Evolutionary conservation across 2,797 vertebrate species (phyloP), one percentile per base, ranked within the genome.

Genomic region (Erethizon dorsatum): DNA sequence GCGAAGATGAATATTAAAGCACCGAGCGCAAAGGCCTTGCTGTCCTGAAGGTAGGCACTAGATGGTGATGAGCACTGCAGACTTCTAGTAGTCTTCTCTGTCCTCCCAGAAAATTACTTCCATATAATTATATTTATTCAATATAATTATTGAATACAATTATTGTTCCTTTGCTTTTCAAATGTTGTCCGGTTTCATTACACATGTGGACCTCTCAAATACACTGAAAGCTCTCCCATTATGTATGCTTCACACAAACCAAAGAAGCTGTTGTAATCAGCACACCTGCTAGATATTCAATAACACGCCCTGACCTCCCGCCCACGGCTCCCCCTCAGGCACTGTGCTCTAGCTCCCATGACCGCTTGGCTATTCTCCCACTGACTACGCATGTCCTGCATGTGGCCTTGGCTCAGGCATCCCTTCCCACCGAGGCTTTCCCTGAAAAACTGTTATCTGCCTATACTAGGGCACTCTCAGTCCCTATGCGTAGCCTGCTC

Each of bases 81-180:
- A 92, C 52, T 92, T 92, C 15, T 37, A 6, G 54, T 85, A 91
- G 41, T 67, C 90, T 33, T 79, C 47, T 54, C 17, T n/a, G 20
- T 18, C 31, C 9, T 79, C 31, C 77, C 33, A 54, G 56, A 95
- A 97, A 94, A 84, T 31, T 26, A 95, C 93, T 96, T 96, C 50
- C 31, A 56, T 82, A 45, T 28, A 79, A 59, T 59, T 45, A 45
- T 20, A 73, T 57, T 41, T 41, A 26, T 73, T 67, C 63, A 57
- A 41, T 73, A 67, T 37, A 65, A 52, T 71, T 83, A 11, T n/a
- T 37, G 18, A 56, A 83, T 56, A 69, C 12, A 73, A 73, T 75
- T 84, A 78, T 17, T 37, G 9, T 57, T 69, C 45, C 63, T 56
- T 17, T 80, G 83, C 52, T 92, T 87, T 92, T 78, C 78, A 90